Evolutionary conservation across 2,888 invertebrate species (phyloP), one percentile per base, ranked within the genome.

Genomic region (Pherbina coryleti): DNA sequence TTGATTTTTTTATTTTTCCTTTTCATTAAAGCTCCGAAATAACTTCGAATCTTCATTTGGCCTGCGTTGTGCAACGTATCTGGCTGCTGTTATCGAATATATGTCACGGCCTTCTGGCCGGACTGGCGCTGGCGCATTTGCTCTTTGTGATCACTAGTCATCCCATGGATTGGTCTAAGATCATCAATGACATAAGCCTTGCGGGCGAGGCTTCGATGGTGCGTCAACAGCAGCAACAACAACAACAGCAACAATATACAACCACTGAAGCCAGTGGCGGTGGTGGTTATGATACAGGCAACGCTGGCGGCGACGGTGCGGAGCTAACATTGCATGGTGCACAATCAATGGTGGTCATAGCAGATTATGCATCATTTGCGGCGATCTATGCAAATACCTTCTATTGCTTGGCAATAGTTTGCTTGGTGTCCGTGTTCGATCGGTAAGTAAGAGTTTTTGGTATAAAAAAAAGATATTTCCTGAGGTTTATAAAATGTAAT

Each of bases 21-120:
- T 60, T 73, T 55, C 60, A 57, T 76, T 82, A 5, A 60, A 82
- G 83, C 62, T 79, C 81, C 78, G 87, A 86, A 78, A 88, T 90
- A 79, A 85, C 86, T 73, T 87, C 85, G 78, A 89, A 85, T 76
- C 88, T 89, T 51, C 88, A 89, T 84, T 82, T 90, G 80, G 89
- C 90, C 79, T 90, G 89, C 85, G 84, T 88, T 74, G 87, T 91
- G 80, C 92, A 92, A 88, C 90, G 90, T 86, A 89, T 90, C 84
- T 92, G 92, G 91, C 88, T 91, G 83, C 89, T 91, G 82, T 85
- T 92, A 78, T 90, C 92, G 55, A 91, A 90, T 74, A 89, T 92
- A 69, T 92, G 92, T 83, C 92, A 92, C 85, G 92, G 92, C 73
- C 85, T 92, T 79, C 86, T 92, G 79, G 92, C 91, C 78, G 92